Percentiles rank a stretch among this genome's conserved stretches.
Conservation (phyloP, 64 coral and sea anemone species). For the Porites australiensis region DNA sequence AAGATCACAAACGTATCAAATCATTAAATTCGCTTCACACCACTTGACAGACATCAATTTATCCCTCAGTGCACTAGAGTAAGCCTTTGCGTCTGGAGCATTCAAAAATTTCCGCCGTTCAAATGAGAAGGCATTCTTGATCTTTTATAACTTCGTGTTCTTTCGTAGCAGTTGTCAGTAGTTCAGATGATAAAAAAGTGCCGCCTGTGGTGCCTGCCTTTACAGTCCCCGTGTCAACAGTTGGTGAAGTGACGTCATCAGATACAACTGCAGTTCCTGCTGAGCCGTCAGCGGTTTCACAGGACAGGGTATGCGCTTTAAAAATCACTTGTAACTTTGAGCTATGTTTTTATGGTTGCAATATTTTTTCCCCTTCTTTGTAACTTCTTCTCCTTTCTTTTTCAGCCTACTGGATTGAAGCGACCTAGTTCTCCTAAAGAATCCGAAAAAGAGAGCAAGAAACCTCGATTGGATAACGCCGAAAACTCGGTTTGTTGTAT, state of each 20-base stretch:
- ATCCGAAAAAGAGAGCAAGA: background rate
- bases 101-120: too few relatives aligned
- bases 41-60: too few relatives aligned
- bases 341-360: too few relatives aligned
- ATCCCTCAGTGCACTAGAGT: too few relatives aligned
- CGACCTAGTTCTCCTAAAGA: conserved; percentile 22
- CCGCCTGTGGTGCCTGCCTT: too few relatives aligned
- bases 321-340: too few relatives aligned
- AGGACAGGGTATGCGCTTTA: background rate
- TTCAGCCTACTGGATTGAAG: background rate
- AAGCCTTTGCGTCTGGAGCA: too few relatives aligned
- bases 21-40: too few relatives aligned
- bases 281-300: conserved; percentile 9
- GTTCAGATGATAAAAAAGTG: conserved; percentile 12
- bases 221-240: background rate
- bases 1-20: too few relatives aligned
- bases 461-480: background rate
- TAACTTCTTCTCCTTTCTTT: background rate
- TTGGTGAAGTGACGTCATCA: conserved; percentile 29
- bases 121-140: too few relatives aligned
- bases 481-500: background rate
- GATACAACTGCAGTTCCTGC: background rate
- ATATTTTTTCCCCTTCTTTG: background rate
- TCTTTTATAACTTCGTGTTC: too few relatives aligned
- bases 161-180: background rate